Conservation (phyloP, 2,888 invertebrate genomes). For the Allacma fusca region DNA sequence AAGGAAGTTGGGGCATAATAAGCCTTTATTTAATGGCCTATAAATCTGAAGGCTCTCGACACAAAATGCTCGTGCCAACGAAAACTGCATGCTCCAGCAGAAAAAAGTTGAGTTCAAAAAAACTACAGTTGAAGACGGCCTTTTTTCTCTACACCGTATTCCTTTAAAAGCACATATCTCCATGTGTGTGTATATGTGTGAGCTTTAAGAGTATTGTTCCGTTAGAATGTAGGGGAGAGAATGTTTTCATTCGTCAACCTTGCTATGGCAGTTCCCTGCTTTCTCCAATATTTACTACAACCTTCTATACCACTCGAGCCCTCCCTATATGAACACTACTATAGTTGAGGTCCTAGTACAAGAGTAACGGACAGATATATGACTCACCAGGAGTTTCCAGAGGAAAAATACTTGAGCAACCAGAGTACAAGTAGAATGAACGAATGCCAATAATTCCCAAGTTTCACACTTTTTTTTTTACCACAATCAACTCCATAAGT, state of each 20-base stretch:
- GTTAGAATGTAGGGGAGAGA: background rate
- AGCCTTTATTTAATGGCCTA: constrained; percentile 62
- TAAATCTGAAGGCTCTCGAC: constrained; percentile 62
- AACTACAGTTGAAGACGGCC: constrained; percentile 37
- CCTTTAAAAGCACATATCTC: background rate
- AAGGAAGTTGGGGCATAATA: constrained; percentile 62
- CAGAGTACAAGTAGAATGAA: constrained; percentile 16
- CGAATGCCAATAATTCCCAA: constrained; percentile 17
- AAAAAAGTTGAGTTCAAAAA: constrained; percentile 49
- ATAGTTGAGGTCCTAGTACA: too few species aligned
- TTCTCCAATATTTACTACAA: too few species aligned
- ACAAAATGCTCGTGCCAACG: constrained; percentile 60
- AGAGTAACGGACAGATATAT: background rate
- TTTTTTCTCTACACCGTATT: background rate
- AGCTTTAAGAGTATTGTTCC: background rate
- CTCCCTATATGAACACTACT: too few species aligned
- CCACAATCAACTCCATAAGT: constrained; percentile 40
- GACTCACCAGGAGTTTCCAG: background rate
- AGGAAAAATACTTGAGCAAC: background rate
- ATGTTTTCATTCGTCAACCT: background rate
- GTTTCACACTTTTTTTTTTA: constrained; percentile 4
- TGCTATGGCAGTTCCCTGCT: too few species aligned
- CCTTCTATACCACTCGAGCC: too few species aligned
- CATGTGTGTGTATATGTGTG: too few species aligned
- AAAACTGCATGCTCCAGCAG: constrained; percentile 60